Base-by-base conservation (phyloP, 2,888 invertebrate species). In the Alloscopus bannaensis region DNA sequence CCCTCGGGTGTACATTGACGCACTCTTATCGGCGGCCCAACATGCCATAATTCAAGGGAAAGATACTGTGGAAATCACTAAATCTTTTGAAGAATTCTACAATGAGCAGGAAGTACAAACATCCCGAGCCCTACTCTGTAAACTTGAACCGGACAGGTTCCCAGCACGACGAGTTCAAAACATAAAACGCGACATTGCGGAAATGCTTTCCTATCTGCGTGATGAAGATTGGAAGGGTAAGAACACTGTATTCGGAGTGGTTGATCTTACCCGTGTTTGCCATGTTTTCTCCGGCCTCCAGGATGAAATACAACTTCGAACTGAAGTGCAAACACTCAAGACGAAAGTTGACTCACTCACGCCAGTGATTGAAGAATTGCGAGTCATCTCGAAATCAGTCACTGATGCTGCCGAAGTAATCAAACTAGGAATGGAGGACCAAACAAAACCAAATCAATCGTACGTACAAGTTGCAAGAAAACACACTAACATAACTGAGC, bases 221-320 rank as follows among this genome's bases (percentile, higher is more conserved):
- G n/a, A n/a, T n/a, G n/a, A n/a, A n/a, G 57, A 57, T 20, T 26
- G 22, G 24, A 24, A 11, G 8, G 24, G 26, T 8, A 57, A 57
- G 24, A 57, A 57, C 3, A 13, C 6, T 26, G 4, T 8, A 8
- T 57, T 57, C n/a, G 57, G 6, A 11, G 57, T 26, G n/a, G 13
- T 3, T 3, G 26, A 57, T 24, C 26, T 57, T 8, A 20, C 3
- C 6, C 20, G 13, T 20, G 24, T 57, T 26, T 57, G 57, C 24
- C 11, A 20, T 20, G 57, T 57, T 4, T 8, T 8, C 3, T 8
- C 8, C 6, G 8, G 6, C n/a, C 57, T 57, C 8, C 8, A 22
- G 6, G 57, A 57, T 24, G 57, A 57, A 24, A 57, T 57, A 8
- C 57, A 57, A 22, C n/a, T 57, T 8, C 57, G 57, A n/a, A 57